These are phyloP conservation scores for Phoeniculus purpureus DNA, from an alignment of 2,797 vertebrate species.

Conservation along the genomic window DNA sequence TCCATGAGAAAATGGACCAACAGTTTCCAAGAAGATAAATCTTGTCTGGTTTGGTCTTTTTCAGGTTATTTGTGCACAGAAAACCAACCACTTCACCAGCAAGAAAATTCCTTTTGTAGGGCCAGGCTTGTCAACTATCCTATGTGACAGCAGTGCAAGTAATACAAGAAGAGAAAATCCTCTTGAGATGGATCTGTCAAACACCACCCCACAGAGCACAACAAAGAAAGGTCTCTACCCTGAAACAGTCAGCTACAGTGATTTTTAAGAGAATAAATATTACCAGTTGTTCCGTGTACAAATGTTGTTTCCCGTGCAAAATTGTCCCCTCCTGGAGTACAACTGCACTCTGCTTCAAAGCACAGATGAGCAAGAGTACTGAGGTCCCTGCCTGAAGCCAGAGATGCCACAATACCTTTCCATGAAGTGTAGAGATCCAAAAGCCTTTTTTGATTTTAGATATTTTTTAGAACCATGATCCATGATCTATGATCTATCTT, in stretches of 20 bases:
- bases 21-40: neutral
- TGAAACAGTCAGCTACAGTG: neutral
- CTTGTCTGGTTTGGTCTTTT: neutral
- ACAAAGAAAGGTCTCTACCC: slow-evolving; percentile 27
- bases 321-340: neutral
- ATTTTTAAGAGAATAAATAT: neutral
- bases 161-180: neutral
- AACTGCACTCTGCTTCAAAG: neutral
- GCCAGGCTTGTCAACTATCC: neutral
- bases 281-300: neutral
- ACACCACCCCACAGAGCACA: neutral
- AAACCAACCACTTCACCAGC: neutral
- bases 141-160: neutral
- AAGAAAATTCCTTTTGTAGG: slow-evolving; percentile 36
- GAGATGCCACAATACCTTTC: neutral
- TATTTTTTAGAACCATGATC: neutral
- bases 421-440: neutral
- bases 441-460: neutral
- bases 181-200: neutral
- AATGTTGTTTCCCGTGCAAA: neutral
- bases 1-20: neutral
- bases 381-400: neutral
- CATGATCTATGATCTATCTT: too few species aligned
- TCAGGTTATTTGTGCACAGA: slow-evolving; percentile 36
- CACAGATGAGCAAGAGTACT: too few species aligned